Conservation (phyloP, 2,113 vertebrate species). For the Chrysochloris asiatica region DNA sequence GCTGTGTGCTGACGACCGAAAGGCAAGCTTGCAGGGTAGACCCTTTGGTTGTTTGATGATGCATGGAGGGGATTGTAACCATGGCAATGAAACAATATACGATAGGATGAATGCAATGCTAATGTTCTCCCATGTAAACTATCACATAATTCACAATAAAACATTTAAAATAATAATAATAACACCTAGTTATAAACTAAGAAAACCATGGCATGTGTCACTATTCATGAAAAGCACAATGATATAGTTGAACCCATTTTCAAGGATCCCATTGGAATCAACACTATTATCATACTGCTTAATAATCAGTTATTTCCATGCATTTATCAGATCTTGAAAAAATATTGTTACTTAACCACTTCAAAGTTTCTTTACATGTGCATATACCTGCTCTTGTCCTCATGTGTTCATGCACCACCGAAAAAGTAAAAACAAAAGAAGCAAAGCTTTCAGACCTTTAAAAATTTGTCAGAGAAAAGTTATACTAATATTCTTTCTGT, state of each 20-base stretch:
- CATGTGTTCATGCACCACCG: background rate
- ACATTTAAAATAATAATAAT: too few species aligned
- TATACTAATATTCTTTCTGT: background rate
- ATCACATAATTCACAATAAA: too few species aligned
- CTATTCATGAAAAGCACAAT: background rate
- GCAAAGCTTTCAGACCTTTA: background rate
- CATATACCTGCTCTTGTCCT: background rate
- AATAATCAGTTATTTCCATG: conserved; percentile 3
- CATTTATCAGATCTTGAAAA: conserved; percentile 26
- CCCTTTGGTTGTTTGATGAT: too few species aligned
- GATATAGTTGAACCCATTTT: background rate
- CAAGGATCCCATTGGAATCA: background rate
- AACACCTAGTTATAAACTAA: too few species aligned
- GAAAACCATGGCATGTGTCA: background rate
- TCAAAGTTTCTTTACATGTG: background rate
- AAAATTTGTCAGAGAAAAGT: background rate
- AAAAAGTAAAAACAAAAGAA: background rate
- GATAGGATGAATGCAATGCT: too few species aligned
- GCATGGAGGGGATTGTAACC: too few species aligned
- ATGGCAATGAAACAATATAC: too few species aligned
- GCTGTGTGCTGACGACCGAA: too few species aligned
- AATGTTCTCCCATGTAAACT: too few species aligned
- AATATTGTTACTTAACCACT: too few species aligned
- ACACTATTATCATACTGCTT: background rate
- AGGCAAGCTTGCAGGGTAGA: too few species aligned